Evolutionary conservation across 2,888 invertebrate species (phyloP).

Genomic region (Tipula confusa): DNA sequence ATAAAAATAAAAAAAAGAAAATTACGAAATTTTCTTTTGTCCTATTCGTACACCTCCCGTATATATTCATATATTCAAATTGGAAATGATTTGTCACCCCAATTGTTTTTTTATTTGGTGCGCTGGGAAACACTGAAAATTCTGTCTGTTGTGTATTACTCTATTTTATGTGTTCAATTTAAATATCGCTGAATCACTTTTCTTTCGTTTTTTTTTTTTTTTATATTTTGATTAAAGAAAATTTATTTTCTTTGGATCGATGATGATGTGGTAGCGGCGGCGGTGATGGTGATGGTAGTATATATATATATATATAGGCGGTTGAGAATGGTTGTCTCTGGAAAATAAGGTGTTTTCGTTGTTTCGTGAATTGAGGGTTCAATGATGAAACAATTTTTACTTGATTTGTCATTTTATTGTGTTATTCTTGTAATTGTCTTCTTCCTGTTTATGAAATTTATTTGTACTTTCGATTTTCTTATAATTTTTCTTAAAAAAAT

Average conservation of each 20-base stretch:
- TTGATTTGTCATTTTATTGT: neutral
- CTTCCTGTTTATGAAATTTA: neutral
- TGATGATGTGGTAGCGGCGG: neutral
- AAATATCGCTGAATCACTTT: conserved; percentile 6
- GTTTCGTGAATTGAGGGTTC: neutral
- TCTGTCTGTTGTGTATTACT: neutral
- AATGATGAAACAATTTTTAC: neutral
- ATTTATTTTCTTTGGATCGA: neutral
- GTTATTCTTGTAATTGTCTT: neutral
- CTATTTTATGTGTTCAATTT: neutral
- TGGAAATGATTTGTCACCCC: neutral
- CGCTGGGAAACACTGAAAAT: neutral
- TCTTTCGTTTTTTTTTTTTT: neutral
- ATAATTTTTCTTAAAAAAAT: neutral
- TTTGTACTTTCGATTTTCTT: neutral
- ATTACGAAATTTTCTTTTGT: neutral
- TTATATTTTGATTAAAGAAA: neutral
- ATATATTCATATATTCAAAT: neutral
- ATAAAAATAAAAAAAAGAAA: no score
- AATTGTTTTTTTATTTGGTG: neutral
- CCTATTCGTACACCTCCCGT: neutral
- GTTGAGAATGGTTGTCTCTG: neutral
- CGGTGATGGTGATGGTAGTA: neutral
- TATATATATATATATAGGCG: neutral
- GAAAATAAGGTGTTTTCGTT: neutral